Evolutionary conservation across 2,888 invertebrate genomes (phyloP).

Genomic region (Athrips mouffetella): DNA sequence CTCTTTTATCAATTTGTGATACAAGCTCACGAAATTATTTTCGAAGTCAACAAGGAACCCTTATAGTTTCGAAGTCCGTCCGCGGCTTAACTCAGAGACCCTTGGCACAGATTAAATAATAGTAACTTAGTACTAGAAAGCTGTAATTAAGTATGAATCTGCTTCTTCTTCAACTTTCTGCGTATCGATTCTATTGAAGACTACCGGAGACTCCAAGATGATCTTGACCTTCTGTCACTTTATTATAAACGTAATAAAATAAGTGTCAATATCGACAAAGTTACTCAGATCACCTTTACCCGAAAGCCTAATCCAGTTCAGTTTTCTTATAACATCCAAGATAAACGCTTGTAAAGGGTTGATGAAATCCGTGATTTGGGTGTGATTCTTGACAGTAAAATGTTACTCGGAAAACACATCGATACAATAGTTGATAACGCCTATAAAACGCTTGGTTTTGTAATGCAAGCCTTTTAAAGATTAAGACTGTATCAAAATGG

Average conservation of each 20-base stretch:
- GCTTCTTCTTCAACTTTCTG: too few relatives aligned
- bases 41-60: too few relatives aligned
- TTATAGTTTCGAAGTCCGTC: too few relatives aligned
- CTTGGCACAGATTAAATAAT: too few relatives aligned
- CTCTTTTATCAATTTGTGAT: too few relatives aligned
- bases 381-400: neutral
- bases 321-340: too few relatives aligned
- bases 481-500: neutral
- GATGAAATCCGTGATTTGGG: neutral
- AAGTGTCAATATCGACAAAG: conserved; percentile 2
- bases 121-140: too few relatives aligned
- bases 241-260: conserved; percentile 5
- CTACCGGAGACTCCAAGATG: neutral
- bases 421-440: neutral
- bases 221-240: neutral
- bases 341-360: neutral
- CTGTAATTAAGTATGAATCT: too few relatives aligned
- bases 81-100: too few relatives aligned
- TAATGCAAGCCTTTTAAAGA: neutral
- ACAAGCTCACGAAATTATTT: too few relatives aligned
- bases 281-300: conserved; percentile 2
- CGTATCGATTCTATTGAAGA: neutral
- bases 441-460: conserved; percentile 6
- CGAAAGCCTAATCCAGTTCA: neutral
- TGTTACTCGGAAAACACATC: neutral